A percentile compares a stretch with the other conserved stretches of the same genome.
Evolutionary conservation across 1,140 invertebrate genomes (phyloP).

Genomic region (Maconellicoccus hirsutus): DNA sequence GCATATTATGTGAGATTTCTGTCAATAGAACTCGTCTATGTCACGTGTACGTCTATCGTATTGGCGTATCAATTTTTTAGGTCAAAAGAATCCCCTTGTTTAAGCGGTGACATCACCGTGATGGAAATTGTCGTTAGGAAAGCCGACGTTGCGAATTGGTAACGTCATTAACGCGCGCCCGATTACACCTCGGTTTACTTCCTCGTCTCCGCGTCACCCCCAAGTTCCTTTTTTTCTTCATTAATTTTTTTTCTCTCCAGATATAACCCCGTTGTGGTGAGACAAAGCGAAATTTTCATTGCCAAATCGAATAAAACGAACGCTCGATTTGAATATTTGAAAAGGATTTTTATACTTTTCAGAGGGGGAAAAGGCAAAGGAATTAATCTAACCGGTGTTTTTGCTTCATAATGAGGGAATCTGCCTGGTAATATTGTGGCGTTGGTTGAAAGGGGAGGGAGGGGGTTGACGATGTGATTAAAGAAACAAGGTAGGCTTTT

Average conservation of each 20-base stretch:
- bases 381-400: background rate
- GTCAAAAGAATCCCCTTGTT: background rate
- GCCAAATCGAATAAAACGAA: background rate
- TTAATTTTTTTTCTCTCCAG: background rate
- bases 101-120: background rate
- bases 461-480: too few relatives aligned
- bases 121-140: background rate
- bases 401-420: background rate
- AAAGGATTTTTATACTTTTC: background rate
- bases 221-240: background rate
- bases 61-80: background rate
- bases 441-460: too few relatives aligned
- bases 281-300: background rate
- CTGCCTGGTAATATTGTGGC: background rate
- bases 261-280: too few relatives aligned
- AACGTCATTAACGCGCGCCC: slow-evolving; percentile 1
- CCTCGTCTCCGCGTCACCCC: too few relatives aligned
- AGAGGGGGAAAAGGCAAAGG: background rate
- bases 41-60: background rate
- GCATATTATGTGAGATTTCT: background rate
- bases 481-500: too few relatives aligned
- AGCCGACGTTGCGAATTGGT: background rate
- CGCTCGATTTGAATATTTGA: too few relatives aligned
- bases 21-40: background rate
- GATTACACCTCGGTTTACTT: background rate